phyloP scores from a whole-genome alignment of 2,797 vertebrate species.

The Smutsia temminckii region DNA sequence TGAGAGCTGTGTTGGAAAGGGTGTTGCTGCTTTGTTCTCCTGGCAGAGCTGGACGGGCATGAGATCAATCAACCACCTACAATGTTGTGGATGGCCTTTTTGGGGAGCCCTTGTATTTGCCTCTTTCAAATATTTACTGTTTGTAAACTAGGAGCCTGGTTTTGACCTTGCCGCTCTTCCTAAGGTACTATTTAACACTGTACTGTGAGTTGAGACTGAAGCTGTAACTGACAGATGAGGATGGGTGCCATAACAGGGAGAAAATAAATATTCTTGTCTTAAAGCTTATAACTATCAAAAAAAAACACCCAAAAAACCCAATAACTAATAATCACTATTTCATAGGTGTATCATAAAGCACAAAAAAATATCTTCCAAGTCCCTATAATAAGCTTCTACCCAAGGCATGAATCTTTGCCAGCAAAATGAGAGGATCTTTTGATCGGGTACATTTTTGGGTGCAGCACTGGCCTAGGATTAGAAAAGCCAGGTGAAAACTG shows the following conservation, averaged over 20 bases:
- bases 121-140: not conserved
- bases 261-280: not conserved
- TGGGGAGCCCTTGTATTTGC: not conserved
- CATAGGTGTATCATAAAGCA: not conserved
- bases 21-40: not conserved
- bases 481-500: not conserved
- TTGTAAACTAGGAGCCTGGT: not conserved
- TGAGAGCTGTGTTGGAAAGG: not conserved
- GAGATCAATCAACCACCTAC: not conserved
- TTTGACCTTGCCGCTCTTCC: not conserved
- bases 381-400: not conserved
- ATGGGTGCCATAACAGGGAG: not conserved
- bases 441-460: not conserved
- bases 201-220: not conserved
- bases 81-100: not conserved
- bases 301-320: not conserved
- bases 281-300: not conserved
- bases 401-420: not conserved
- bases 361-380: not conserved
- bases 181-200: not conserved
- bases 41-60: not conserved
- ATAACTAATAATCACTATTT: not conserved
- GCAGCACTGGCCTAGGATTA: not conserved
- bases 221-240: not conserved
- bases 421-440: not conserved